Conservation (phyloP, 64 coral and sea anemone species). For the Cladopsammia gracilis region DNA sequence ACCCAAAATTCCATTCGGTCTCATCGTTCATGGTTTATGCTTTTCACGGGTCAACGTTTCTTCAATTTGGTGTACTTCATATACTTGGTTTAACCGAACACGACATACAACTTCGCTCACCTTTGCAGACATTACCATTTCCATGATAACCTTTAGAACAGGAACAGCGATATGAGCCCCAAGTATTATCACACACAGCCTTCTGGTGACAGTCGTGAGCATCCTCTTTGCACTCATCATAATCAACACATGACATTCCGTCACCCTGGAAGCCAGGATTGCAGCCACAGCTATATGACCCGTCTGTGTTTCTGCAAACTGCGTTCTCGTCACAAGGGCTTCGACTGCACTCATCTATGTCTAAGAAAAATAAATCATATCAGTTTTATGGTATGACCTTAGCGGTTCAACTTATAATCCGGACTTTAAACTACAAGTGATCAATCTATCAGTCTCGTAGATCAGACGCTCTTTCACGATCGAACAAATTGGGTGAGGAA, state of each 20-base stretch:
- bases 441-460: no score
- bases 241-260: constrained; percentile 30
- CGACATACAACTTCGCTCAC: constrained; percentile 14
- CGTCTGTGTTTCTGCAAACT: constrained; percentile 1
- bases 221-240: constrained; percentile 33
- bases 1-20: no score
- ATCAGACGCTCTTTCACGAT: no score
- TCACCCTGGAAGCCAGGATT: constrained; percentile 11
- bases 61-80: no score
- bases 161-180: constrained; percentile 34
- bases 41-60: no score
- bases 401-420: no score
- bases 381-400: no score
- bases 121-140: constrained; percentile 26
- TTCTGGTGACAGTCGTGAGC: background rate
- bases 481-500: no score
- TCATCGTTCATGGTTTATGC: no score
- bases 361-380: background rate
- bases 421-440: no score
- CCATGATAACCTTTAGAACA: constrained; percentile 36
- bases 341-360: background rate
- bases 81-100: no score
- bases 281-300: constrained; percentile 25
- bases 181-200: constrained; percentile 30
- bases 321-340: background rate